phyloP scores from a whole-genome alignment of 2,797 vertebrate genomes.

The Carduelis carduelis region DNA sequence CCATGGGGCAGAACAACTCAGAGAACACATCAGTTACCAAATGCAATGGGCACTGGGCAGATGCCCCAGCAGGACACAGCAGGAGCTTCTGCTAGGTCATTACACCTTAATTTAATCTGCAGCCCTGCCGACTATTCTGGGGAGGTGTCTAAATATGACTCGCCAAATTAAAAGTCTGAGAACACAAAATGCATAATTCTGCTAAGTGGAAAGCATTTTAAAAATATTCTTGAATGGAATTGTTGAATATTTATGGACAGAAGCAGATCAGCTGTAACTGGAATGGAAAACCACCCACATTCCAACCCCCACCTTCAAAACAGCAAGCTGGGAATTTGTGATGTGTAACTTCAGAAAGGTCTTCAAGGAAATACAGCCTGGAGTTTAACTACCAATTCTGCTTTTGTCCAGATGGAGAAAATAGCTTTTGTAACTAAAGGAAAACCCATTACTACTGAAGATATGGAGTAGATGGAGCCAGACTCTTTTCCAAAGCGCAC shows the following conservation, averaged over 20 bases:
- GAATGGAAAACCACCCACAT: neutral
- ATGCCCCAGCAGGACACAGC: constrained; percentile 47
- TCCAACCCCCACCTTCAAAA: neutral
- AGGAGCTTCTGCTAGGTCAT: constrained; percentile 28
- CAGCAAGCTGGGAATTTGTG: neutral
- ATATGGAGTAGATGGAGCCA: neutral
- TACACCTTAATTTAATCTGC: constrained; percentile 7
- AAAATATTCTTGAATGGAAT: neutral
- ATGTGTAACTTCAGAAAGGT: neutral
- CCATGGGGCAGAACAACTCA: neutral
- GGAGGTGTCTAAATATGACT: neutral
- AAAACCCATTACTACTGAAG: neutral
- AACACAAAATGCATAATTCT: neutral
- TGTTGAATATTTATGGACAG: neutral
- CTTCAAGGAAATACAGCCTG: neutral
- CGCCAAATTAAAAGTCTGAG: neutral
- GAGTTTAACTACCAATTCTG: neutral
- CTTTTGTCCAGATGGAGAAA: neutral
- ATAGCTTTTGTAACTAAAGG: neutral
- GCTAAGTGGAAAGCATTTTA: neutral
- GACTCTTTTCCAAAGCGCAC: neutral
- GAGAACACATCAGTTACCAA: neutral
- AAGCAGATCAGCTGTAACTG: neutral
- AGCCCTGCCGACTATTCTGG: neutral
- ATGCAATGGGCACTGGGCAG: neutral